Evolutionary conservation across 2,888 invertebrate species (phyloP).

Genomic region (Cryptops parisi): DNA sequence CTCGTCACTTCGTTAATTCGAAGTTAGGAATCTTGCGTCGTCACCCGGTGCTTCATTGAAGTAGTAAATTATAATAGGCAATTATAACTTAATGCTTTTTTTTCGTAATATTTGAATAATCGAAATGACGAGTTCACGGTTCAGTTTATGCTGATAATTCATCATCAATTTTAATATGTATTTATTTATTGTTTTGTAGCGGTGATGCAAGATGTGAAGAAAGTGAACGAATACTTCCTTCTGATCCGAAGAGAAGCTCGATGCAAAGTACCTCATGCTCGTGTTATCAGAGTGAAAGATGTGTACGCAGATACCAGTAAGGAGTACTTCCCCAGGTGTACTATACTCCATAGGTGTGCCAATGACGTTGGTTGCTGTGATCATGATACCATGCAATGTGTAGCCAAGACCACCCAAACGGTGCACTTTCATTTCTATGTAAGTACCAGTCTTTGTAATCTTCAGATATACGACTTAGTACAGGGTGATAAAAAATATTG

Average conservation of each 20-base stretch:
- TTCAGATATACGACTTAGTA: too few relatives aligned
- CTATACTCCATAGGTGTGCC: conserved; percentile 68
- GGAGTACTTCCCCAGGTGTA: conserved; percentile 68
- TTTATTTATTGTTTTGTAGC: too few relatives aligned
- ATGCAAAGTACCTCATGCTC: conserved; percentile 55
- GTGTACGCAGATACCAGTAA: conserved; percentile 54
- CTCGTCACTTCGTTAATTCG: too few relatives aligned
- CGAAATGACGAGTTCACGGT: too few relatives aligned
- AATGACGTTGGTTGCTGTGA: conserved; percentile 78
- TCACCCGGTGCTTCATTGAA: too few relatives aligned
- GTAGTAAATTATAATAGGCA: too few relatives aligned
- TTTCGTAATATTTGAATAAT: too few relatives aligned
- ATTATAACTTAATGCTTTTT: too few relatives aligned
- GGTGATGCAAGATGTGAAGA: conserved; percentile 25
- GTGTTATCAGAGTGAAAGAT: conserved; percentile 54
- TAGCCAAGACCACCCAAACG: conserved; percentile 52
- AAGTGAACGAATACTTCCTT: conserved; percentile 33
- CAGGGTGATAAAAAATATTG: too few relatives aligned
- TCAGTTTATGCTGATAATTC: too few relatives aligned
- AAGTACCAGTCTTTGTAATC: conserved; percentile 40
- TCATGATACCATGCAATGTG: conserved; percentile 54
- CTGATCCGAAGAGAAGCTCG: conserved; percentile 39
- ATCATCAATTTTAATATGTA: too few relatives aligned
- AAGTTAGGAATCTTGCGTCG: too few relatives aligned
- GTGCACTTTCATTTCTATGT: conserved; percentile 68